Percentiles rank a stretch among this genome's conserved stretches.
These are phyloP conservation scores for Mimumesa dahlbomi DNA, from an alignment of 2,888 invertebrate genomes.

Conservation along the genomic window DNA sequence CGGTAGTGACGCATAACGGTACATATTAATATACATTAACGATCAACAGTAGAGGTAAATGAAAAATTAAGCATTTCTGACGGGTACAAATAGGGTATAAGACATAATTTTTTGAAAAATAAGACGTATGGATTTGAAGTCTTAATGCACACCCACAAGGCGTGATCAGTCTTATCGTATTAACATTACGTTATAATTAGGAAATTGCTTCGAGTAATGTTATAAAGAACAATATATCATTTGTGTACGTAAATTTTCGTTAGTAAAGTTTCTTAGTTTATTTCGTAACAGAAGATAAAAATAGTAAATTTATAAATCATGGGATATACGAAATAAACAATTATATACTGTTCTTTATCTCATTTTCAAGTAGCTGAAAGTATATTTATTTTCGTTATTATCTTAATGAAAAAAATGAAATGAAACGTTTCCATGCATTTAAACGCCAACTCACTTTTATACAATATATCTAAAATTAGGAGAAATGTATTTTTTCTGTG, in stretches of 20 bases:
- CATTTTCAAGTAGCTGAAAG: conserved; percentile 47
- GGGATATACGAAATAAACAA: conserved; percentile 34
- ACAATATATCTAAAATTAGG: conserved; percentile 63
- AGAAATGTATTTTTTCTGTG: conserved; percentile 66
- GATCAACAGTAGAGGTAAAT: conserved; percentile 61
- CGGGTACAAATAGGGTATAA: conserved; percentile 78
- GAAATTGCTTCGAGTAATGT: conserved; percentile 27
- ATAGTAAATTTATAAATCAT: conserved; percentile 15
- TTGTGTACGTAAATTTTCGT: conserved; percentile 7
- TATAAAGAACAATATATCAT: conserved; percentile 39
- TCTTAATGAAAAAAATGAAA: conserved; percentile 27
- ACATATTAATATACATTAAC: conserved; percentile 56
- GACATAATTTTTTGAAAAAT: conserved; percentile 67
- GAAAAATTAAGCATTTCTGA: conserved; percentile 73
- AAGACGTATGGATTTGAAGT: conserved; percentile 71
- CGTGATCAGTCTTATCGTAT: conserved; percentile 49
- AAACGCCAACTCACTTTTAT: conserved; percentile 68
- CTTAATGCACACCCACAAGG: conserved; percentile 64
- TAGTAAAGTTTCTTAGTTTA: conserved; percentile 21
- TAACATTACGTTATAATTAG: conserved; percentile 34
- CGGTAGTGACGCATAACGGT: conserved; percentile 46
- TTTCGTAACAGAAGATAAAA: conserved; percentile 1
- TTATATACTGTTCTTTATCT: conserved; percentile 43
- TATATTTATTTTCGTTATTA: conserved; percentile 46
- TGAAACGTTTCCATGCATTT: conserved; percentile 62